Percentiles rank a stretch among this genome's conserved stretches.
phyloP scores from a whole-genome alignment of 2,888 invertebrate genomes.

The Molorchus minor region DNA sequence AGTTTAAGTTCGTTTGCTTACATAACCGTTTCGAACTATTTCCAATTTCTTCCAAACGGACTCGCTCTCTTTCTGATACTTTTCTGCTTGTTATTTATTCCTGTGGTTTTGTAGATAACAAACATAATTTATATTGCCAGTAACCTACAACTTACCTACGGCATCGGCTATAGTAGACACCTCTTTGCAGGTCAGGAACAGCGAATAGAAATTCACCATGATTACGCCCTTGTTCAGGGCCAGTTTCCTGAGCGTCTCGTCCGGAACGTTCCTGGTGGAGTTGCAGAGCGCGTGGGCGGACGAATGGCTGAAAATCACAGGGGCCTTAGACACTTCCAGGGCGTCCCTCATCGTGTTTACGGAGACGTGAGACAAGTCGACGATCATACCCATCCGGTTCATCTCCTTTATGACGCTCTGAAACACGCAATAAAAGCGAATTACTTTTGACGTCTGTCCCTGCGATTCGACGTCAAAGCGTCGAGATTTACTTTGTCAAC shows the following conservation, averaged over 20 bases:
- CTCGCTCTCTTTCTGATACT: no score
- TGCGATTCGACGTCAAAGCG: no score
- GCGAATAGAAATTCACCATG: constrained; percentile 88
- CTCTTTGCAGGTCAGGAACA: constrained; percentile 79
- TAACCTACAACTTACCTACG: constrained; percentile 78
- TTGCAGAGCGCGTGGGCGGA: constrained; percentile 83
- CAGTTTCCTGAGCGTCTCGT: constrained; percentile 76
- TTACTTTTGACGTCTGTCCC: no score
- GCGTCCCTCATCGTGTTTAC: constrained; percentile 83
- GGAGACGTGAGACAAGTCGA: constrained; percentile 85
- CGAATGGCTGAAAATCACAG: constrained; percentile 88
- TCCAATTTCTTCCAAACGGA: no score
- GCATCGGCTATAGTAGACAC: constrained; percentile 81
- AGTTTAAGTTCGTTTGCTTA: no score
- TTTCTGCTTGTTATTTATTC: no score
- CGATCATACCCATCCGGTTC: constrained; percentile 90
- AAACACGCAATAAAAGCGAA: constrained; percentile 36
- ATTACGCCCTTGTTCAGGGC: constrained; percentile 83
- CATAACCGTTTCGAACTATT: no score
- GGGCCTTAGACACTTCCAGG: constrained; percentile 78
- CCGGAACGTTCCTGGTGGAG: constrained; percentile 83
- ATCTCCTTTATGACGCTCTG: constrained; percentile 85
- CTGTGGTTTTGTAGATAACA: no score
- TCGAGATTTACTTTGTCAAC: no score
- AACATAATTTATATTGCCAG: no score